Evolutionary conservation across 92 coral and sea anemone genomes (phyloP), one percentile per base, ranked within the genome.

Genomic region (Palythoa grandis): DNA sequence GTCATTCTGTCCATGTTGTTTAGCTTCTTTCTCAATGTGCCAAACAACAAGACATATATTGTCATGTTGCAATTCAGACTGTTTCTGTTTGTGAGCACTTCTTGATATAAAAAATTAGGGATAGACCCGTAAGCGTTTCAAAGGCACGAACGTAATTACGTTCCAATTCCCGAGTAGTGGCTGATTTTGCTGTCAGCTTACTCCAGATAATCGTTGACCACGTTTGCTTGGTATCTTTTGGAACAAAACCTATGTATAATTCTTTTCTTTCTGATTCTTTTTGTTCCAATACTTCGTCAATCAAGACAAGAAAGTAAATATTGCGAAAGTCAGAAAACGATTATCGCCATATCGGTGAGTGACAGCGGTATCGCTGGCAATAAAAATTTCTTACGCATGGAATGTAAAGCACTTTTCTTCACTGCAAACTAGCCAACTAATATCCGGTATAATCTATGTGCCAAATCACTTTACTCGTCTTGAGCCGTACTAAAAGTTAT

Each of bases 121-220:
- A 87, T n/a, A 84, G 77, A 37, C 91, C 90, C 40, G 88, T 90
- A 19, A 93, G 84, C 12, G 76, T 83, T 72, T 93, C 94, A 63
- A 91, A 87, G 73, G 89, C 91, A 43, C 50, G 7, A 43, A 0
- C 50, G 50, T 43, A 8, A 43, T 43, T 43, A 43, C 50, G 50
- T 43, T 43, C 6, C 50, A 43, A 5, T 43, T 43, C 3, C 7
- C 50, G 9, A 43, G 50, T 43, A 43, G 7, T 43, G 50, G 95
- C 97, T 7, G 94, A 40, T 89, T 91, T 86, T 93, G 85, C 83
- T 92, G 93, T 65, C 92, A 89, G 85, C 93, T 92, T 22, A 94
- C 93, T 29, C 93, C 95, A 13, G 93, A 88, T 63, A 90, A 74
- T 39, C 93, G 83, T 19, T 90, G 91, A 1, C 89, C 90, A 12